A percentile compares a stretch with the other conserved stretches of the same genome.
Conservation (phyloP, 2,888 invertebrate species). For the Drosophila quinaria region DNA sequence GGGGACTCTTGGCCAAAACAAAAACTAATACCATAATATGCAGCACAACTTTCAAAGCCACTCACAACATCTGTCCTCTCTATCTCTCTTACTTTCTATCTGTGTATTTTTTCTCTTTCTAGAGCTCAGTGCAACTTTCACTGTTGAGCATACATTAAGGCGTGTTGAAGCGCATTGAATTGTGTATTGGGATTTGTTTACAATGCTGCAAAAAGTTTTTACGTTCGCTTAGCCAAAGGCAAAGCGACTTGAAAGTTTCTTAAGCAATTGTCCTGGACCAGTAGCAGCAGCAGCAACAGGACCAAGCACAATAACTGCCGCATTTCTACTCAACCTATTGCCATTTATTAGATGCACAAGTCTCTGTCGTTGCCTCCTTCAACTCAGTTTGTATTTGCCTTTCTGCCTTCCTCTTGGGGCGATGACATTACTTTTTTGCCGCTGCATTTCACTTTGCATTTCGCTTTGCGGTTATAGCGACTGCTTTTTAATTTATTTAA, state of each 20-base stretch:
- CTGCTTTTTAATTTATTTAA: conserved; percentile 56
- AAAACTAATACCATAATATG: conserved; percentile 77
- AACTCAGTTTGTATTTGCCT: background rate
- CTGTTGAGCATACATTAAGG: conserved; percentile 75
- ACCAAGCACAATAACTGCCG: conserved; percentile 31
- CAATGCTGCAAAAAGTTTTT: conserved; percentile 77
- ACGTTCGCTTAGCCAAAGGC: conserved; percentile 77
- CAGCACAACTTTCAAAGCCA: conserved; percentile 58
- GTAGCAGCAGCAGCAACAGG: conserved; percentile 28
- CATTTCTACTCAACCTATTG: conserved; percentile 46
- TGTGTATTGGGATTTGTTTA: conserved; percentile 80
- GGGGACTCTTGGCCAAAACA: conserved; percentile 48
- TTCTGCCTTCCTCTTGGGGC: conserved; percentile 25
- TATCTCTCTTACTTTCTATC: conserved; percentile 8
- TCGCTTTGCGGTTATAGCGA: conserved; percentile 54
- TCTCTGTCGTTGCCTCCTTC: conserved; percentile 33
- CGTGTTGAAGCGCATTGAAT: conserved; percentile 80
- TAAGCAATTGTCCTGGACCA: conserved; percentile 67
- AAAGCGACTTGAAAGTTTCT: conserved; percentile 73
- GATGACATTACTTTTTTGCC: conserved; percentile 63
- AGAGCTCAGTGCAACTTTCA: conserved; percentile 55
- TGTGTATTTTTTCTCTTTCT: conserved; percentile 6
- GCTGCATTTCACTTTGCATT: conserved; percentile 52
- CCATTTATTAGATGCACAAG: conserved; percentile 77
- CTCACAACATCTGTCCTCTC: conserved; percentile 14